phyloP scores from a whole-genome alignment of 2,888 invertebrate genomes.

The Seira ritae region DNA sequence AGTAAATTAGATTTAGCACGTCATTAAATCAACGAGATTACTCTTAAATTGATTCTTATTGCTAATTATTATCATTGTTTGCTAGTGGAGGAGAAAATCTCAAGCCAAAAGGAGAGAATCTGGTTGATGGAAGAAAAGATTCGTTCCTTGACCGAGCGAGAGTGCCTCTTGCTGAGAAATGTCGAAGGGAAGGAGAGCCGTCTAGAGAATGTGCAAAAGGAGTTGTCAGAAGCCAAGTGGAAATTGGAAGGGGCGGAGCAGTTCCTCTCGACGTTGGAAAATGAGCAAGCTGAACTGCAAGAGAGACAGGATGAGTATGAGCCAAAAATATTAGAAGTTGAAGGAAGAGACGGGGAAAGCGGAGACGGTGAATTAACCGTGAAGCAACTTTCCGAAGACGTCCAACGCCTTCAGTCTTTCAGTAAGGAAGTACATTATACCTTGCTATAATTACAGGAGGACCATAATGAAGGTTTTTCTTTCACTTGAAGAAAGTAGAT shows the following conservation, averaged over 20 bases:
- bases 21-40: too few species aligned
- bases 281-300: neutral
- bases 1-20: too few species aligned
- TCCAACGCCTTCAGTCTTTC: slow-evolving; percentile 17
- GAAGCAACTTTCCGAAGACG: slow-evolving; percentile 20
- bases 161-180: neutral
- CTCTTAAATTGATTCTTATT: too few species aligned
- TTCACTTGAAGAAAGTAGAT: slow-evolving; percentile 18
- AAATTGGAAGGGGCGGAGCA: slow-evolving; percentile 11
- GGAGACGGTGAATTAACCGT: neutral
- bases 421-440: too few species aligned
- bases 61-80: too few species aligned
- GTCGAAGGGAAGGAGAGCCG: slow-evolving; percentile 27
- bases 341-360: too few species aligned
- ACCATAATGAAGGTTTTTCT: neutral
- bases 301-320: neutral
- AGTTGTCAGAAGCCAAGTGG: slow-evolving; percentile 29
- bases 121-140: slow-evolving; percentile 23
- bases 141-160: neutral
- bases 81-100: slow-evolving; percentile 8
- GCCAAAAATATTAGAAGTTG: too few species aligned
- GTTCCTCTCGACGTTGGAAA: neutral
- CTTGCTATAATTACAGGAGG: neutral
- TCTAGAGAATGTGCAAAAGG: slow-evolving; percentile 14
- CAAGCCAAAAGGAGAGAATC: slow-evolving; percentile 7